Evolutionary conservation across 2,113 vertebrate species (phyloP).

Genomic region (Puffinus mauretanicus): DNA sequence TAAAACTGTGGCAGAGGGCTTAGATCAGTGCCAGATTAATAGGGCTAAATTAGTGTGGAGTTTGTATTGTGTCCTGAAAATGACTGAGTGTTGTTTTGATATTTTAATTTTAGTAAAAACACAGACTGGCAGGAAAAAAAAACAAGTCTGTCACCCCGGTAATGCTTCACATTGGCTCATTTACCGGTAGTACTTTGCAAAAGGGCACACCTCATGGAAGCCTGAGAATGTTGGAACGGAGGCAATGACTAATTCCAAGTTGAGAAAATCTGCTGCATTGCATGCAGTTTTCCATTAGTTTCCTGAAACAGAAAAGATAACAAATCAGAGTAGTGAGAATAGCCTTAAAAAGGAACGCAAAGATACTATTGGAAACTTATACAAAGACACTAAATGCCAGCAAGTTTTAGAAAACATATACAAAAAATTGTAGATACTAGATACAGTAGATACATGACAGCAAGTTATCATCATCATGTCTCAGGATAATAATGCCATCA

Average conservation of each 20-base stretch:
- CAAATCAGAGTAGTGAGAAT: not conserved
- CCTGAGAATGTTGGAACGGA: not conserved
- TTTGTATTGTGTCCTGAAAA: not conserved
- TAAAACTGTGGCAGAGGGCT: not conserved
- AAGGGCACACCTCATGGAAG: not conserved
- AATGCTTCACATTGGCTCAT: not conserved
- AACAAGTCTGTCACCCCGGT: not conserved
- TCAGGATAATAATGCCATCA: not conserved
- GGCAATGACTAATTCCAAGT: not conserved
- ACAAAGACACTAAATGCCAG: not conserved
- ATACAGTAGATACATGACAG: not conserved
- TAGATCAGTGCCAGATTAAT: not conserved
- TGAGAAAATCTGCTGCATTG: not conserved
- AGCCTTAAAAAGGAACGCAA: not conserved
- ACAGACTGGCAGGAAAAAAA: not conserved
- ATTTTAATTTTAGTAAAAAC: constrained; percentile 6
- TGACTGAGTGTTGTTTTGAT: not conserved
- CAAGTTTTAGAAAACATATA: not conserved
- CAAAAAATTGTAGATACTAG: not conserved
- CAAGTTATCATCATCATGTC: not conserved
- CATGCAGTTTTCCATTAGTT: not conserved
- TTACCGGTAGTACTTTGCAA: not conserved
- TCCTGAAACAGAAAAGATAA: not conserved
- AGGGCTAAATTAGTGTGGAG: not conserved
- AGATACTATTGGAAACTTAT: not conserved